A percentile compares a stretch with the other conserved stretches of the same genome.
Evolutionary conservation across 2,888 invertebrate genomes (phyloP).

Genomic region (Anodontia alba): DNA sequence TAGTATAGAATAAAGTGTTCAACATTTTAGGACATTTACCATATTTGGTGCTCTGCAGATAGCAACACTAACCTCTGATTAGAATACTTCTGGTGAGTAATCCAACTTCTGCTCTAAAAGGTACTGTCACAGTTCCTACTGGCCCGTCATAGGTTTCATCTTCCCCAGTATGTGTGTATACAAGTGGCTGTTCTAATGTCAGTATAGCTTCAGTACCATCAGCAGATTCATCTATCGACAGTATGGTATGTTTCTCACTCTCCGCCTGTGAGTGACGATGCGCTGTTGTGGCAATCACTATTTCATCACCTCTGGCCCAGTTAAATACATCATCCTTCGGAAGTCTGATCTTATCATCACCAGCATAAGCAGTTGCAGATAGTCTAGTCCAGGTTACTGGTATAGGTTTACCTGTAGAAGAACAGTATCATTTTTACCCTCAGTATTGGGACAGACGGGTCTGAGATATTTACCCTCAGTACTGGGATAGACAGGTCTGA

Average conservation of each 20-base stretch:
- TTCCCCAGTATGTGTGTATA: constrained; percentile 70
- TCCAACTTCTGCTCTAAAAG: constrained; percentile 78
- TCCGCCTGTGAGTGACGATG: constrained; percentile 72
- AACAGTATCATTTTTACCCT: neutral
- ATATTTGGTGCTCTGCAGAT: too few species aligned
- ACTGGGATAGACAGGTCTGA: too few species aligned
- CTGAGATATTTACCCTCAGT: too few species aligned
- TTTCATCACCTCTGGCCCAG: constrained; percentile 66
- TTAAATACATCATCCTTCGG: constrained; percentile 41
- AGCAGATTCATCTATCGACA: constrained; percentile 44
- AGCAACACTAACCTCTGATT: constrained; percentile 64
- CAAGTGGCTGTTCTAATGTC: constrained; percentile 65
- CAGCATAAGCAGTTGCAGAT: constrained; percentile 66
- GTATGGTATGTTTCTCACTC: constrained; percentile 73
- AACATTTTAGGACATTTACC: too few species aligned
- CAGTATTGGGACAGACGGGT: too few species aligned
- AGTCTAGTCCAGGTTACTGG: constrained; percentile 74
- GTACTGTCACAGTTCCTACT: neutral
- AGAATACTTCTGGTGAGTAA: constrained; percentile 75
- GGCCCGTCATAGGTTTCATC: constrained; percentile 25
- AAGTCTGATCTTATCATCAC: constrained; percentile 22
- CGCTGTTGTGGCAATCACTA: constrained; percentile 81
- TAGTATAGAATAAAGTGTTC: too few species aligned
- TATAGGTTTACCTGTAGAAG: constrained; percentile 63
- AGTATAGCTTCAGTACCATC: constrained; percentile 63